Conservation (phyloP, 2,888 invertebrate genomes). For the Heteromurus nitidus region DNA sequence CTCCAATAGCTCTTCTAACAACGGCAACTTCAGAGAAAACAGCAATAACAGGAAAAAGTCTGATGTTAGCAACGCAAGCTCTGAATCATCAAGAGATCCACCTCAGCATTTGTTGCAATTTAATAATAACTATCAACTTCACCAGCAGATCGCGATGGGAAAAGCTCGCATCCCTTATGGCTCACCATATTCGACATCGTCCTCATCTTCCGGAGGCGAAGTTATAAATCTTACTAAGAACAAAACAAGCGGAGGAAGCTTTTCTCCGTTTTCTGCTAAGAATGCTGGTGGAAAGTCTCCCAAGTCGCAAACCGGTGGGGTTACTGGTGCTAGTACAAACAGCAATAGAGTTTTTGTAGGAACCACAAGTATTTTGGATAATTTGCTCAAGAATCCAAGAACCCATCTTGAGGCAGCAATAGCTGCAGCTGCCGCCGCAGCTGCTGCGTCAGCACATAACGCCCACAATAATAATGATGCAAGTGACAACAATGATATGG, state of each 20-base stretch:
- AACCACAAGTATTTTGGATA: conserved; percentile 73
- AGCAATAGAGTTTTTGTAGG: conserved; percentile 71
- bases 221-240: conserved; percentile 69
- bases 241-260: conserved; percentile 68
- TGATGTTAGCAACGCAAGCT: conserved; percentile 65
- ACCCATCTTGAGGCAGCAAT: conserved; percentile 69
- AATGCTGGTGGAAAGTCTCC: conserved; percentile 69
- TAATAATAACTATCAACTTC: conserved; percentile 69
- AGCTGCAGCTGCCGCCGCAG: conserved; percentile 65
- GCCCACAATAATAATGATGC: conserved; percentile 65
- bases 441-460: conserved; percentile 58
- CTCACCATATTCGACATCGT: conserved; percentile 70
- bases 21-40: conserved; percentile 58
- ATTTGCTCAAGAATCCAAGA: conserved; percentile 73
- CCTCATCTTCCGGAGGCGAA: conserved; percentile 68
- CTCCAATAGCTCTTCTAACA: conserved; percentile 67
- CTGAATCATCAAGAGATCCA: conserved; percentile 59
- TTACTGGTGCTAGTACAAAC: conserved; percentile 64
- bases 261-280: conserved; percentile 61
- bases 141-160: conserved; percentile 67
- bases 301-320: conserved; percentile 60
- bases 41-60: conserved; percentile 67
- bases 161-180: conserved; percentile 71
- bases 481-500: conserved; percentile 73
- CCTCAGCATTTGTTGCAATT: conserved; percentile 68